A percentile compares a stretch with the other conserved stretches of the same genome.
Evolutionary conservation across 2,113 vertebrate species (phyloP).

Genomic region (Sakesphorus luctuosus): DNA sequence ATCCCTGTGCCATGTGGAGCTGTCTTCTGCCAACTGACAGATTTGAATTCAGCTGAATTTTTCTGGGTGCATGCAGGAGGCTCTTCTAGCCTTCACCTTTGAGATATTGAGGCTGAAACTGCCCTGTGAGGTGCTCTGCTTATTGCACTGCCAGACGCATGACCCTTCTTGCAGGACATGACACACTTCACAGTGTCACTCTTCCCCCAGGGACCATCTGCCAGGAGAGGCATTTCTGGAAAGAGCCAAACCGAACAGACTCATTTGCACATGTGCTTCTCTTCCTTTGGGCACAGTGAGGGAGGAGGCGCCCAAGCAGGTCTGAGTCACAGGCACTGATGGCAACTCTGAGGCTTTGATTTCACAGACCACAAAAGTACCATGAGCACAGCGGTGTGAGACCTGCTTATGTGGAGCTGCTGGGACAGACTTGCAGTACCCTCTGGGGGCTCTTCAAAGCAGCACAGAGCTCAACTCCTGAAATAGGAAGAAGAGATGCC

Average conservation of each 20-base stretch:
- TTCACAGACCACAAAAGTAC: not conserved
- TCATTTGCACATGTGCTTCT: not conserved
- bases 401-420: not conserved
- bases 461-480: not conserved
- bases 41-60: not conserved
- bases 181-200: fast-evolving
- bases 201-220: not conserved
- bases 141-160: fast-evolving
- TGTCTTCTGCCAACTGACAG: not conserved
- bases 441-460: not conserved
- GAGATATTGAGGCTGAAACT: not conserved
- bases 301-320: not conserved
- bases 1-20: not conserved
- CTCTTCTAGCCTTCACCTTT: not conserved
- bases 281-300: not conserved
- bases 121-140: not conserved
- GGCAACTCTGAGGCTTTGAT: not conserved
- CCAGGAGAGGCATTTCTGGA: not conserved
- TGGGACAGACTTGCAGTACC: not conserved
- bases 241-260: not conserved
- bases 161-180: fast-evolving
- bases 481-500: not conserved
- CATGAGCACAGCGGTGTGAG: not conserved
- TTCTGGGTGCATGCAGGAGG: not conserved
- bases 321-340: not conserved